Percentiles rank a stretch among this genome's conserved stretches.
Conservation (phyloP, 1,140 invertebrate species). For the Calycopis cecrops region DNA sequence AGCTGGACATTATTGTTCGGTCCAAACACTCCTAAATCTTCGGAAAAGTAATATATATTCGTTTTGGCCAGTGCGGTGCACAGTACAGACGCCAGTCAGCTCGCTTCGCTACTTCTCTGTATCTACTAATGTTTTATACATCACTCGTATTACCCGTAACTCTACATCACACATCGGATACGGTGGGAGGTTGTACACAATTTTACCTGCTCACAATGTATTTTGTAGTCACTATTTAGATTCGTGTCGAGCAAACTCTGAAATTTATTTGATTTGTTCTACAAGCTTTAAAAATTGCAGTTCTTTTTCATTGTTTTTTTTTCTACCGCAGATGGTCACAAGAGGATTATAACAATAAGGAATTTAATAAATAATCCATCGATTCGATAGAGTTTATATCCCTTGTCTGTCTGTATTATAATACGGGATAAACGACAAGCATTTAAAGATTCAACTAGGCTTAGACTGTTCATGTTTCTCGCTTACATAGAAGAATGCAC, state of each 20-base stretch:
- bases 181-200: constrained; percentile 46
- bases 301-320: too few relatives aligned
- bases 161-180: constrained; percentile 27
- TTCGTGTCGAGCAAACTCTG: constrained; percentile 41
- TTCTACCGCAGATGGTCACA: too few relatives aligned
- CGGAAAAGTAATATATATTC: constrained; percentile 75
- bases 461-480: too few relatives aligned
- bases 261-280: constrained; percentile 46
- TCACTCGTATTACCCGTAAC: constrained; percentile 39
- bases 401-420: too few relatives aligned
- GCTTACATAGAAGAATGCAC: too few relatives aligned
- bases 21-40: constrained; percentile 76
- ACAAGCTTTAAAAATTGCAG: too few relatives aligned
- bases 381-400: too few relatives aligned
- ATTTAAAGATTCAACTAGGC: too few relatives aligned
- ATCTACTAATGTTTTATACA: constrained; percentile 70
- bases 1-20: constrained; percentile 76
- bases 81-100: constrained; percentile 62
- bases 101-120: constrained; percentile 58
- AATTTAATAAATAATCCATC: too few relatives aligned
- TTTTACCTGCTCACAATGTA: constrained; percentile 45
- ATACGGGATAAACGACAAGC: too few relatives aligned
- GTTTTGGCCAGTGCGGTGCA: constrained; percentile 70
- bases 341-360: too few relatives aligned
- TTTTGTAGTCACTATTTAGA: constrained; percentile 50